A percentile compares a stretch with the other conserved stretches of the same genome.
phyloP scores from a whole-genome alignment of 23 tunicate genomes.

The Ascidia mentula region DNA sequence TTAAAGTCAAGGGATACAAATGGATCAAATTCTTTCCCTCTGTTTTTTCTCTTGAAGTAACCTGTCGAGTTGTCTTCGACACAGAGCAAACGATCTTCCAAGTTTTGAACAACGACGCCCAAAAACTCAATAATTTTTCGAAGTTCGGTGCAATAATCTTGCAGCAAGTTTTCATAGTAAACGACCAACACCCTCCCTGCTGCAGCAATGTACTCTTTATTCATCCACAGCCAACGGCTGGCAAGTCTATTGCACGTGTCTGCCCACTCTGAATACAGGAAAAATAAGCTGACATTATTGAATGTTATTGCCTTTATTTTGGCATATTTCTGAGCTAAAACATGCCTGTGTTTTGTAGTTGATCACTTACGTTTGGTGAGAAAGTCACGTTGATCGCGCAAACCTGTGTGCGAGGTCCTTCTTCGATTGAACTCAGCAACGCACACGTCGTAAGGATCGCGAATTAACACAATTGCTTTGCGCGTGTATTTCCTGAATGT shows the following conservation, averaged over 20 bases:
- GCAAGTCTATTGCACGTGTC: not conserved
- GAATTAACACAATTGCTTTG: not conserved
- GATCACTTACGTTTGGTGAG: not conserved
- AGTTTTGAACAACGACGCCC: not conserved
- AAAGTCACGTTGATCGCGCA: not conserved
- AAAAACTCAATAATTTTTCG: not conserved
- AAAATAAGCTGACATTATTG: not conserved
- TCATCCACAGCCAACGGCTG: not conserved
- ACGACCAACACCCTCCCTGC: not conserved
- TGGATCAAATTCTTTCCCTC: not conserved
- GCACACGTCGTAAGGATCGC: not conserved
- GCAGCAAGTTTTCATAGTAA: not conserved
- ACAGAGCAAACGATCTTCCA: not conserved
- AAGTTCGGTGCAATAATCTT: not conserved
- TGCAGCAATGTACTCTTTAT: not conserved
- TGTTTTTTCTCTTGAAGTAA: not conserved
- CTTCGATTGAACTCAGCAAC: not conserved
- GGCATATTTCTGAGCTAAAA: not conserved
- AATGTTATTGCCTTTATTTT: not conserved
- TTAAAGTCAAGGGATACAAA: not conserved
- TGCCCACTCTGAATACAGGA: not conserved
- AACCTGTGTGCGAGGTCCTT: not conserved
- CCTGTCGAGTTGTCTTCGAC: not conserved
- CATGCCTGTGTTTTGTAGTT: not conserved
- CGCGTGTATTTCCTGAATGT: not conserved